A percentile compares a stretch with the other conserved stretches of the same genome.
phyloP scores from a whole-genome alignment of 2,888 invertebrate species.

The Myopa testacea region DNA sequence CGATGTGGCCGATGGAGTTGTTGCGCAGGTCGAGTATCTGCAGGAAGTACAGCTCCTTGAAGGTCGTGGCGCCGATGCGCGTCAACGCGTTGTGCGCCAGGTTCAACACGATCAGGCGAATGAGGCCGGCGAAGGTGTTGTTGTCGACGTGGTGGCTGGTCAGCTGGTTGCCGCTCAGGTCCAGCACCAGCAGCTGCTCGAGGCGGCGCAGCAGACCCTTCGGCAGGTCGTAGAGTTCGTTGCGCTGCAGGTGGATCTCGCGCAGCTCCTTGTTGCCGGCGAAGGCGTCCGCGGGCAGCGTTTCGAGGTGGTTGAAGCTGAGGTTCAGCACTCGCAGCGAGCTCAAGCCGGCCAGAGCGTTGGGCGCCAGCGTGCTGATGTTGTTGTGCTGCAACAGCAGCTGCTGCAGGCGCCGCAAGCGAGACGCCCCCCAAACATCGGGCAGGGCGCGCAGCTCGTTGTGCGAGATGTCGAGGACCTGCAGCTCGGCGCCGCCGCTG shows the following conservation, averaged over 20 bases:
- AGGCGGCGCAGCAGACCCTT: constrained; percentile 85
- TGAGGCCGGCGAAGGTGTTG: constrained; percentile 85
- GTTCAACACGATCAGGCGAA: constrained; percentile 86
- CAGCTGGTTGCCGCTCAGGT: constrained; percentile 86
- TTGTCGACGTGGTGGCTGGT: constrained; percentile 87
- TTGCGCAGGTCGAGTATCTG: constrained; percentile 88
- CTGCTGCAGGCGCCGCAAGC: constrained; percentile 81
- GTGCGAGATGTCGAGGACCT: constrained; percentile 82
- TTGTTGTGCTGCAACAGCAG: constrained; percentile 86
- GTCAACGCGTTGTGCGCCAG: constrained; percentile 88
- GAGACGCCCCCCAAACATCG: constrained; percentile 80
- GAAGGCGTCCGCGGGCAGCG: constrained; percentile 85
- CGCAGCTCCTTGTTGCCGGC: constrained; percentile 83
- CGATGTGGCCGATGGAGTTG: constrained; percentile 89
- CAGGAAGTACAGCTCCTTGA: constrained; percentile 87
- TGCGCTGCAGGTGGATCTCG: constrained; percentile 87
- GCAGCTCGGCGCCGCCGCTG: constrained; percentile 74
- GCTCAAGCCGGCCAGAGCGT: constrained; percentile 82
- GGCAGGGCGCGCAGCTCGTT: constrained; percentile 81
- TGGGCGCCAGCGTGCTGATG: constrained; percentile 81
- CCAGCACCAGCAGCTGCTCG: constrained; percentile 85
- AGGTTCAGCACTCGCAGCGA: constrained; percentile 86
- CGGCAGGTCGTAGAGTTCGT: constrained; percentile 84
- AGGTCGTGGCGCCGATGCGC: constrained; percentile 84
- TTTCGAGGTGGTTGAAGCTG: constrained; percentile 85